phyloP scores from a whole-genome alignment of 2,888 invertebrate species.

The Cataglyphis altisquamis region DNA sequence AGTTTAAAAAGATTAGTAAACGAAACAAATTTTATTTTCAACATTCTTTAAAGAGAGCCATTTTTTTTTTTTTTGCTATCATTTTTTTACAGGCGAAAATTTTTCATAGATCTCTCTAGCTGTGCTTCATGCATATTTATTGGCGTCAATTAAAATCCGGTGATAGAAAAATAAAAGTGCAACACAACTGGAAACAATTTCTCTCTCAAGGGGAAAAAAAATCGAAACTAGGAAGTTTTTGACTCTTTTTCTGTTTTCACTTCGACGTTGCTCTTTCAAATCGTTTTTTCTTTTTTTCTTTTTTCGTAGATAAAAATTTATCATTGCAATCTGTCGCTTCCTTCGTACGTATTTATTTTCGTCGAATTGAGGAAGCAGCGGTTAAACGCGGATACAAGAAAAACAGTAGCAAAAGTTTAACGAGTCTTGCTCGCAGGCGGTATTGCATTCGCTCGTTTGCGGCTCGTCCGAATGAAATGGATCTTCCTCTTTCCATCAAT shows the following conservation, averaged over 20 bases:
- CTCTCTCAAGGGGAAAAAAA: not conserved
- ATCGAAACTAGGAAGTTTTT: conserved; percentile 11
- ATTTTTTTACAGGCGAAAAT: conserved; percentile 11
- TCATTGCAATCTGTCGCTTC: conserved; percentile 38
- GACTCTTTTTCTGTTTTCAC: conserved; percentile 20
- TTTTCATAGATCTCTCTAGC: conserved; percentile 37
- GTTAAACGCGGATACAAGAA: conserved; percentile 40
- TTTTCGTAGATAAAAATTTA: conserved; percentile 40
- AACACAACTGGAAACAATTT: conserved; percentile 43
- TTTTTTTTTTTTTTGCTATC: conserved; percentile 13
- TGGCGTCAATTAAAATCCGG: conserved; percentile 39
- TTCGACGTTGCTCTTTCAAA: not conserved
- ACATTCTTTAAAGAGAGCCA: not conserved
- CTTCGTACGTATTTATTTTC: conserved; percentile 35
- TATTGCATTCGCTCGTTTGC: conserved; percentile 55
- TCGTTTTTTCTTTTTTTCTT: not conserved
- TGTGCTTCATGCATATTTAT: conserved; percentile 47
- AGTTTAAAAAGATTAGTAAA: conserved; percentile 8
- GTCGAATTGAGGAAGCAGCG: conserved; percentile 32
- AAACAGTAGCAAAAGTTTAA: conserved; percentile 41
- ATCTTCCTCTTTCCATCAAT: conserved; percentile 8
- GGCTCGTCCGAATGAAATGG: conserved; percentile 36
- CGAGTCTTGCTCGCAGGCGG: conserved; percentile 43
- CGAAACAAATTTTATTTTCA: not conserved
- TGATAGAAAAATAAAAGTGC: conserved; percentile 45